Base-by-base conservation (phyloP, 2,113 vertebrate genomes). In the Anguilla japonica region DNA sequence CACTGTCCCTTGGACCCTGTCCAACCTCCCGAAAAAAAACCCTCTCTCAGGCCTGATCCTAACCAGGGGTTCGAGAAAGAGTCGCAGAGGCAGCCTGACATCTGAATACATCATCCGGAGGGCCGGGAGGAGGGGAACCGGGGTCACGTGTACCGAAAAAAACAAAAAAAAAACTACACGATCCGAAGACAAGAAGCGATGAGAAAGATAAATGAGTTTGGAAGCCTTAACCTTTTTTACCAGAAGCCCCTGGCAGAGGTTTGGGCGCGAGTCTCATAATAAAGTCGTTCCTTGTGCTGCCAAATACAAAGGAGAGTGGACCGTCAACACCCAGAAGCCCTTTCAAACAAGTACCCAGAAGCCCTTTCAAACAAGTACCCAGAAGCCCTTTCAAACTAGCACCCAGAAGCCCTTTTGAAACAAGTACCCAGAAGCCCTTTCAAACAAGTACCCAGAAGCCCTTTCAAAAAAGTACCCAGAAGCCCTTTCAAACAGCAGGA, bases 61-160 rank as follows among this genome's bases (percentile, higher is more conserved):
- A 82, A 79, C 89, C 84, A 87, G 53, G 83, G 67, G 84, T 88
- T 53, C 50, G 9, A 53, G 86, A 91, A 89, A 92, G 67, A 53
- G 88, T 85, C 91, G 83, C 60, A 34, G 83, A 86, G 22, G 26
- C 16, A 14, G 90, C 34, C 34, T 34, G 90, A 89, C 88, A 92
- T 87, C 89, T 84, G 43, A 91, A 78, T 91, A 75, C 90, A 92
- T 92, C 83, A 92, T 93, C 91, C 90, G 41, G 82, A 81, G 85
- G 78, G 84, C 53, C n/a, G 41, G 41, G 39, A 11, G 50, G 82
- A 46, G 86, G 82, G 89, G 71, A 41, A 85, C 82, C 85, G 84
- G 92, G 86, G 83, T n/a, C 88, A 89, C 88, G n/a, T 16, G 56
- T 9, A 39, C 41, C 80, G 41, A 82, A 79, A 78, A 22, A 14